Evolutionary conservation across 2,888 invertebrate genomes (phyloP), one percentile per base, ranked within the genome.

Genomic region (Germaria angustata): DNA sequence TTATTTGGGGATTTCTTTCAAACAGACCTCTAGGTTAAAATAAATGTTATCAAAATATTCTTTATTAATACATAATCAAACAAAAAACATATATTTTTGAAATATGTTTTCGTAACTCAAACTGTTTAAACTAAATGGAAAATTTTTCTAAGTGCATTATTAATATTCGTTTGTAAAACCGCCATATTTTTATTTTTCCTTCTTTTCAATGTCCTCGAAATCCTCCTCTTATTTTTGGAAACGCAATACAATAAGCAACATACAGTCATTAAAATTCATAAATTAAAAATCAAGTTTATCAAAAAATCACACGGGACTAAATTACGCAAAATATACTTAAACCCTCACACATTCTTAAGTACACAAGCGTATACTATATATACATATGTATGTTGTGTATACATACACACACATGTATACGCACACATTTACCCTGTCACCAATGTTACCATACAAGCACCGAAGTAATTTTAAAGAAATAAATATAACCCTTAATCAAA

Each of bases 261-360:
- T 51, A 51, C 61, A 80, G 73, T 84, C 83, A 85, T 84, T 82
- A 79, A 82, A 84, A 82, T 76, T 82, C 82, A 82, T 81, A 84
- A 82, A 78, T 83, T 77, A 72, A 83, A 84, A 84, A 79, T 81
- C 83, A 75, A 84, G 83, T 84, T 83, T 83, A 78, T 84, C 84
- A 84, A 81, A 84, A 83, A 85, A 84, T 84, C 85, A 83, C 68
- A 84, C 83, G 81, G 78, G 82, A 82, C 82, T 82, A 79, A 76
- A 82, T 82, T 82, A 82, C 82, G 82, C 79, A 82, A 80, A 81
- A 79, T 53, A 49, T 41, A 68, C 76, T 57, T 65, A 59, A 71
- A 53, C 65, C 36, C 63, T 49, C 24, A 9, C 34, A 46, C 57
- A 66, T 24, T 36, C 61, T 55, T 36, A 22, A 34, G 51, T 13